Base-by-base conservation (phyloP, 1,140 invertebrate genomes). In the Achatina immaculata region DNA sequence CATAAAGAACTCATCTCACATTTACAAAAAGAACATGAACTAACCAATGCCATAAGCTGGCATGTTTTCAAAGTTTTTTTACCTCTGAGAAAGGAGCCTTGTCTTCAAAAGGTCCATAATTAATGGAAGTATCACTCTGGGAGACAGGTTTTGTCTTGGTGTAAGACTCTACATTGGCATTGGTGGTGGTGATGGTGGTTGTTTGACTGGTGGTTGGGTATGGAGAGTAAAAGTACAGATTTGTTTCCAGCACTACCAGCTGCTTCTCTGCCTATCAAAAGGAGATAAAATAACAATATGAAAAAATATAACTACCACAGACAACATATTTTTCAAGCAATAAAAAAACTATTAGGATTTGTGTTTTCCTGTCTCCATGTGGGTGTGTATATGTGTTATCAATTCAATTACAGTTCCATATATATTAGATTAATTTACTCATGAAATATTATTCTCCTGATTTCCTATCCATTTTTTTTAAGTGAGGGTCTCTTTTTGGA, bases 221-320 rank as follows among this genome's bases (percentile, higher is more conserved):
- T 0, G 96, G 96, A 0, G 95, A 94, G 88, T 94, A 98, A 14
- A 95, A 92, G 89, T 97, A 96, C 69, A 96, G 92, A 87, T 95
- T 97, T 43, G 96, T 97, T 77, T 91, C 93, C 87, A 95, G 98
- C 83, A 95, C 94, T 0, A 99, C 96, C 75, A 98, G 92, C 90
- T 99, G 98, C 85, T 97, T 97, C 87, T 99, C 97, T 83, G 95
- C 94, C 90, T 99, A 42, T 24, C n/a, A n/a, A n/a, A n/a, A n/a
- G n/a, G n/a, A n/a, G n/a, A 75, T 48, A 48, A 28, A 75, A n/a
- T n/a, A n/a, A n/a, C n/a, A n/a, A n/a, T n/a, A n/a, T n/a, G n/a
- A n/a, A n/a, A n/a, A 31, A 68, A 68, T 14, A 38, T 38, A 72
- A 24, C 31, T 14, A 72, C 38, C 7, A 34, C 69, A 34, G 42